A percentile compares a stretch with the other conserved stretches of the same genome.
Conservation (phyloP, 2,888 invertebrate species). For the Leucoma salicis region DNA sequence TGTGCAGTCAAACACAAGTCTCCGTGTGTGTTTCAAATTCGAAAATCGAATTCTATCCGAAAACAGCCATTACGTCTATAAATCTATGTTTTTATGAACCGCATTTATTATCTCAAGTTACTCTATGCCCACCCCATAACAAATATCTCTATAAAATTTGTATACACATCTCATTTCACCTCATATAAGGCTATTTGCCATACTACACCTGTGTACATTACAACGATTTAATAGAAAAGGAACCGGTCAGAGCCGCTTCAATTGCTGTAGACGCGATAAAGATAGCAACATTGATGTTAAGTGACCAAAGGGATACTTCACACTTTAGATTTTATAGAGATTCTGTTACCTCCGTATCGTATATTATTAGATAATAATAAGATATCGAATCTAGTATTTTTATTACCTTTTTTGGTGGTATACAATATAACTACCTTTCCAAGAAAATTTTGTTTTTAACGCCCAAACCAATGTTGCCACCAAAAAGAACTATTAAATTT, state of each 20-base stretch:
- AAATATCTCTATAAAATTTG: constrained; percentile 26
- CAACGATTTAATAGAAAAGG: neutral
- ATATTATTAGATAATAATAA: neutral
- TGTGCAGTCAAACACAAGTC: no score
- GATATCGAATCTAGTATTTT: neutral
- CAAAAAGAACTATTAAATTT: no score
- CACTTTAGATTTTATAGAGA: neutral
- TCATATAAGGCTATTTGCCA: constrained; percentile 16
- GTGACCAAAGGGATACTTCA: neutral
- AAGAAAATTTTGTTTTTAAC: no score
- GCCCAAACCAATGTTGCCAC: no score
- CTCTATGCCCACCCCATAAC: constrained; percentile 2
- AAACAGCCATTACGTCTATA: neutral
- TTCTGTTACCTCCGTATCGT: neutral
- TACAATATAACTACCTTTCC: no score
- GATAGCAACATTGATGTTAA: neutral
- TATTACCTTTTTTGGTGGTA: no score
- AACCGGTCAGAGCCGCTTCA: constrained; percentile 19
- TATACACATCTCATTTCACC: constrained; percentile 12
- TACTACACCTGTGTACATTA: constrained; percentile 17
- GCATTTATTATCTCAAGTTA: neutral
- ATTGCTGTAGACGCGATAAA: neutral
- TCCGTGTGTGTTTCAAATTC: no score
- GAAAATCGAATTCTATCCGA: no score
- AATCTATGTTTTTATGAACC: neutral